phyloP scores from a whole-genome alignment of 2,113 vertebrate species.

The Toxostoma redivivum region DNA sequence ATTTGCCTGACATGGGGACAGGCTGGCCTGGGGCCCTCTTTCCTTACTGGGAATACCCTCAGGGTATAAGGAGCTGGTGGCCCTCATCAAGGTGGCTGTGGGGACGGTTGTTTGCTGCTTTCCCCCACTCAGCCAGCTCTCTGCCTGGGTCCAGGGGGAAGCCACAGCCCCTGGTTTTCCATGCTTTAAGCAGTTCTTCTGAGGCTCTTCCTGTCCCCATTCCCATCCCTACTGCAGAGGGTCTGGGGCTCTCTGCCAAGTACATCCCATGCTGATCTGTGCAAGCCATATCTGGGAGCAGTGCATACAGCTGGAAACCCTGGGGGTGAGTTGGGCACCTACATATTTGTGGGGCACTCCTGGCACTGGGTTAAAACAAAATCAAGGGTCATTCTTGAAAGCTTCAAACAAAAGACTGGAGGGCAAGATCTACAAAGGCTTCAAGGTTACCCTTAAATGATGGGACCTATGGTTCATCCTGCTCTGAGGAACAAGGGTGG shows the following conservation, averaged over 20 bases:
- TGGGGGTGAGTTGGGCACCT: background rate
- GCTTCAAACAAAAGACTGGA: background rate
- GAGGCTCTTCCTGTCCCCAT: background rate
- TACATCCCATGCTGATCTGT: background rate
- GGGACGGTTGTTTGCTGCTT: background rate
- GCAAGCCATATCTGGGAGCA: background rate
- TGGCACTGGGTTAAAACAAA: background rate
- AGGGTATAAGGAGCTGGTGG: background rate
- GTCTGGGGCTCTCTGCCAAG: background rate
- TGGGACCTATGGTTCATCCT: background rate
- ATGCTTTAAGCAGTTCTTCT: background rate
- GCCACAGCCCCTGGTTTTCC: background rate
- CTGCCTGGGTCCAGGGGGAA: background rate
- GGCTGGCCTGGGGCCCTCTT: background rate
- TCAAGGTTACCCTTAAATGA: background rate
- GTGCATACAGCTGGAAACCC: background rate
- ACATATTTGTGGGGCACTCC: background rate
- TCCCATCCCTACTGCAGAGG: background rate
- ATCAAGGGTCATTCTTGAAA: background rate
- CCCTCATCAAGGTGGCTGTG: fast-evolving
- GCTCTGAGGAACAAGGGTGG: background rate
- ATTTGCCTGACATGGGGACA: background rate
- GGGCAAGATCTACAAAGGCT: background rate
- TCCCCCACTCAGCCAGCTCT: background rate
- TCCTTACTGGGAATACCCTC: background rate